Conservation (phyloP, 1,140 invertebrate genomes). For the Daktulosphaira vitifoliae region DNA sequence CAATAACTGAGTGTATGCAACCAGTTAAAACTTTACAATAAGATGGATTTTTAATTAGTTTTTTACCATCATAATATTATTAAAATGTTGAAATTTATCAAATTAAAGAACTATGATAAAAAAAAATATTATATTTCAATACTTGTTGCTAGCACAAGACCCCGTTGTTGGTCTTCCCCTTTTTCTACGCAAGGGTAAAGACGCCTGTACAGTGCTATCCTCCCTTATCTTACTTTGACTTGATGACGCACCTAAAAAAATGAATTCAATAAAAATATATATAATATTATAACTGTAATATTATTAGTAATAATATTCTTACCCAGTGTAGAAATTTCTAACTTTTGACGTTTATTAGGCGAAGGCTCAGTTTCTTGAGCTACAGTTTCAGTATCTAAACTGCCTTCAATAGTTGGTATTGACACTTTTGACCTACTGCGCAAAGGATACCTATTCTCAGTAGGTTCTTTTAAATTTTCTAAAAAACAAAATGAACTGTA, state of each 20-base stretch:
- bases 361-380: constrained; percentile 16
- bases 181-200: constrained; percentile 39
- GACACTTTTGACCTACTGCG: constrained; percentile 26
- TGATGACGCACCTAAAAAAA: constrained; percentile 18
- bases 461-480: constrained; percentile 5
- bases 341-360: constrained; percentile 24
- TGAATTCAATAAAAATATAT: neutral
- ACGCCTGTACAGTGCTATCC: constrained; percentile 15
- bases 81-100: too few species aligned
- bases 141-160: constrained; percentile 66
- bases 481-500: too few species aligned
- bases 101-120: too few species aligned
- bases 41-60: too few species aligned
- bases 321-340: constrained; percentile 27
- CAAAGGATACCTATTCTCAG: constrained; percentile 24
- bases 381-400: neutral
- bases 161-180: constrained; percentile 53
- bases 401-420: neutral
- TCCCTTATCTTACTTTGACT: constrained; percentile 22
- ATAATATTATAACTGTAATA: neutral
- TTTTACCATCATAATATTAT: too few species aligned
- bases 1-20: too few species aligned
- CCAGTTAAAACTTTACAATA: too few species aligned
- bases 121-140: too few species aligned
- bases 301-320: neutral